Base-by-base conservation (phyloP, 1,140 invertebrate genomes). In the Ceratosolen solmsi region DNA sequence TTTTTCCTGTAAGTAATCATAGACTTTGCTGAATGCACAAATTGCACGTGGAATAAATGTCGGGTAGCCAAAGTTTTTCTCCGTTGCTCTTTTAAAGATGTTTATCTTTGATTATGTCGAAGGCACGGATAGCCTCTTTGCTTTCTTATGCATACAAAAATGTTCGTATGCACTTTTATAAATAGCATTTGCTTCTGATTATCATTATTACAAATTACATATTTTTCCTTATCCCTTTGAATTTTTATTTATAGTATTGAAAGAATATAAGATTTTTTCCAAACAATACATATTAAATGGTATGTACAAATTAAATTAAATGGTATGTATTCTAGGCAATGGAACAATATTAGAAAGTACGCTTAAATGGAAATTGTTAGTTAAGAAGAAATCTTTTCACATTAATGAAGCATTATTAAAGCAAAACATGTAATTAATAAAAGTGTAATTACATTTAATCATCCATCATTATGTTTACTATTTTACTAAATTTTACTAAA, bases 91-190 rank as follows among this genome's bases (percentile, higher is more conserved):
- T 68, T 68, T 38, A 38, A 68, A 68, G 63, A 68, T 68, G 36
- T 68, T 68, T 68, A 38, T 68, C 36, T 68, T 68, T 68, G 63
- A 68, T 68, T 68, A 68, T 38, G 22, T 17, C 36, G 36, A 15
- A 38, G 22, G 17, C 33, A 68, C 20, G 33, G 33, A 68, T 38
- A 38, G 33, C 15, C 63, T n/a, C 27, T n/a, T 68, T 68, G 5
- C 33, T 38, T 68, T 22, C 60, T 68, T 68, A 68, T 68, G 63
- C 63, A 38, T 68, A n/a, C 63, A 68, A 68, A 68, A 68, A 68
- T n/a, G 20, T 68, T 38, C 33, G 20, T 38, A 11, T 20, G 27
- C 11, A 38, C 33, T 38, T 36, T 68, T 38, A 68, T 68, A 68
- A 68, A 38, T 68, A 68, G 20, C 63, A n/a, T 38, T 36, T 38